A percentile compares a stretch with the other conserved stretches of the same genome.
These are phyloP conservation scores for Ectropis grisescens DNA, from an alignment of 1,140 invertebrate species.

Conservation along the genomic window DNA sequence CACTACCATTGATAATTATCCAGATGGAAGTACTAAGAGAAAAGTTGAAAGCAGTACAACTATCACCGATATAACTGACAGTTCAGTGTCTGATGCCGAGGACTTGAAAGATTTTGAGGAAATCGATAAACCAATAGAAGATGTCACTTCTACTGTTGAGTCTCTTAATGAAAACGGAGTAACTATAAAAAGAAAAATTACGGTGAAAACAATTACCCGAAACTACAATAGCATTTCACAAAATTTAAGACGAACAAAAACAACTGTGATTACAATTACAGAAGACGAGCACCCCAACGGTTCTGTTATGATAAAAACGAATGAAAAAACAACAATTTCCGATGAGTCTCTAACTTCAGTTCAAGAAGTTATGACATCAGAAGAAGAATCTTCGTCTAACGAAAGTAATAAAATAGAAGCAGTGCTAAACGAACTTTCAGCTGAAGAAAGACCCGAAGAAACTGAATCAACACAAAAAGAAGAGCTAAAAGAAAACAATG, in stretches of 20 bases:
- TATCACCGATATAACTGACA: constrained; percentile 34
- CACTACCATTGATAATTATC: constrained; percentile 59
- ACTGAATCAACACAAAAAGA: constrained; percentile 23
- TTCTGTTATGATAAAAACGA: constrained; percentile 48
- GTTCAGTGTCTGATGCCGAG: constrained; percentile 40
- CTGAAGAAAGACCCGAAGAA: constrained; percentile 27
- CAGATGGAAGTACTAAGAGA: constrained; percentile 53
- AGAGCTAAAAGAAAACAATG: constrained; percentile 25
- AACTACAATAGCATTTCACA: constrained; percentile 27
- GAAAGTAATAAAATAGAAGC: constrained; percentile 23
- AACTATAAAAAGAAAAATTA: constrained; percentile 42
- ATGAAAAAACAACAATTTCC: no score
- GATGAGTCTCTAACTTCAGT: no score
- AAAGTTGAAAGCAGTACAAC: constrained; percentile 43
- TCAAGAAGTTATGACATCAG: no score
- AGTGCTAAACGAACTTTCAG: constrained; percentile 19
- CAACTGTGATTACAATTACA: constrained; percentile 39
- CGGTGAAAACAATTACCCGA: constrained; percentile 35
- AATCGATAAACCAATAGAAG: no score
- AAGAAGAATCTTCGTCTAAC: background rate
- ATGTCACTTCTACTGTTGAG: constrained; percentile 28
- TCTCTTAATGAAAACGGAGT: constrained; percentile 35
- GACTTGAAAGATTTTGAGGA: no score
- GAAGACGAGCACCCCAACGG: constrained; percentile 61
- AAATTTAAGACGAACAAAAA: constrained; percentile 45